Base-by-base conservation (phyloP, 2,888 invertebrate species). In the Thereva unica region DNA sequence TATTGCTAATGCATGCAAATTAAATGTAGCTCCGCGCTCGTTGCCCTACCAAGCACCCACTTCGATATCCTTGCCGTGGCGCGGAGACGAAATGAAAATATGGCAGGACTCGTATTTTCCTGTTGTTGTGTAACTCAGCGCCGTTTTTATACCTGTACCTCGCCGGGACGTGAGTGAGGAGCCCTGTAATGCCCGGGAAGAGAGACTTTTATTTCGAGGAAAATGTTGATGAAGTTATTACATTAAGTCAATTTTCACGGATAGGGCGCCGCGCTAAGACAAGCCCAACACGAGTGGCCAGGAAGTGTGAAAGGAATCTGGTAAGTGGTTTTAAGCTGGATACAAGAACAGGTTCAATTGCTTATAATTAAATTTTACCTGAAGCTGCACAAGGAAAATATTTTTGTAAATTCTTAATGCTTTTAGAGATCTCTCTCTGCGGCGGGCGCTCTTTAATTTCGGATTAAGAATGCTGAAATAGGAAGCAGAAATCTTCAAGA, bases 1-100 rank as follows among this genome's bases (percentile, higher is more conserved):
- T 70, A 70, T 70, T 70, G 68, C 70, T 70, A 68, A 70, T 70
- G 68, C 67, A 70, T 70, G 70, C 67, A 70, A 70, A 70, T 70
- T 70, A 70, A 70, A 70, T 70, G 70, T 70, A 70, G 63, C 59
- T 59, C 54, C 65, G 57, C 47, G 47, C 59, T 42, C 47, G 37
- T 37, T 59, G 37, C 34, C 12, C 42, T 9, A 10, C 9, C 56
- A 23, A 59, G 38, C 59, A 47, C 37, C 59, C 42, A 57, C 47
- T 23, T 10, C 12, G 45, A 41, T 42, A 42, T 23, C 23, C 23
- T 23, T 23, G 42, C 35, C 23, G 7, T 34, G 38, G 47, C 6
- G 38, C 23, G 12, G 61, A 50, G 50, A 50, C 10, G 23, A 50
- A 52, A 63, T 63, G 63, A 41, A 50, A 50, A 63, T 42, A 50